A percentile compares a stretch with the other conserved stretches of the same genome.
phyloP scores from a whole-genome alignment of 2,113 vertebrate genomes.

The Myrmecophaga tridactyla region DNA sequence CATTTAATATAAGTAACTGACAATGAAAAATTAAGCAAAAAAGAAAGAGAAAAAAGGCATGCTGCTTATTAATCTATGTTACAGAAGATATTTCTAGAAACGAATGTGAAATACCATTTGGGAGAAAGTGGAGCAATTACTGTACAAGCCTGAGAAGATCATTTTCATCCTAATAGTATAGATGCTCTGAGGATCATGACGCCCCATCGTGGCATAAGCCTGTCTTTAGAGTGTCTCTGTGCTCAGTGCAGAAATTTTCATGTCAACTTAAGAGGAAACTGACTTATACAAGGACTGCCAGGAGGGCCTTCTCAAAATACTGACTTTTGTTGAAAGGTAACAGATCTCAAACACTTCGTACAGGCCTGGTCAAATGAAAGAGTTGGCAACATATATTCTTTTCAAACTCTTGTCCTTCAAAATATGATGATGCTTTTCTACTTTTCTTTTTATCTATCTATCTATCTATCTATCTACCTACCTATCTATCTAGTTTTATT shows the following conservation, averaged over 20 bases:
- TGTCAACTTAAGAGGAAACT: not conserved
- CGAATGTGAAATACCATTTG: not conserved
- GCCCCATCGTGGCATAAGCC: not conserved
- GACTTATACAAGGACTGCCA: not conserved
- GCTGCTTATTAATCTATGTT: not conserved
- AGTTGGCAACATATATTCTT: not conserved
- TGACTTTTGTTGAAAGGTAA: not conserved
- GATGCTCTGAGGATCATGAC: not conserved
- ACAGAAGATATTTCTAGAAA: not conserved
- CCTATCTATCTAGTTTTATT: not conserved
- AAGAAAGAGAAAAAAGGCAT: not conserved
- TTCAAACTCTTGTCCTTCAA: not conserved
- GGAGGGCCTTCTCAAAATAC: not conserved
- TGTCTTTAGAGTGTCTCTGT: not conserved
- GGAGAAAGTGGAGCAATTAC: not conserved
- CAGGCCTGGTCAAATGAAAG: not conserved
- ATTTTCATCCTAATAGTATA: not conserved
- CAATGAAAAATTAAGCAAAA: constrained; percentile 18
- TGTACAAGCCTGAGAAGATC: constrained; percentile 5
- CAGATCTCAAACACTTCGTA: not conserved
- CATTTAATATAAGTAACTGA: not conserved
- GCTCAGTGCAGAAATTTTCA: not conserved
- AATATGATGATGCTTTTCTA: not conserved
- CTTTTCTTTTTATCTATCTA: not conserved
- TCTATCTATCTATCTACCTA: no score